Evolutionary conservation across 1,140 invertebrate genomes (phyloP).

Genomic region (Drosophila pandora): DNA sequence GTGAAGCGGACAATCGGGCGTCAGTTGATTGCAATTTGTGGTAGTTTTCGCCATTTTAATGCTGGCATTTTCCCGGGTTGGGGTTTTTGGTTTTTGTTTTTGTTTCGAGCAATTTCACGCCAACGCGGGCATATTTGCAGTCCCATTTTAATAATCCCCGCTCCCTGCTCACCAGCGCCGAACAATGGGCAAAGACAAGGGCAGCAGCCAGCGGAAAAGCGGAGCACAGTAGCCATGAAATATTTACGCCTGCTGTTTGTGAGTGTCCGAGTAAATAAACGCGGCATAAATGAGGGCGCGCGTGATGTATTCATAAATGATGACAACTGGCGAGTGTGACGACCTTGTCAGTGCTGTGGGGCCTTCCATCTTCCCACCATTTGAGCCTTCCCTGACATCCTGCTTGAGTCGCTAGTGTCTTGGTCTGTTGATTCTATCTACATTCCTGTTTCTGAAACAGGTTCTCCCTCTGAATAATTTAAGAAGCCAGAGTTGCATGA

Average conservation of each 20-base stretch:
- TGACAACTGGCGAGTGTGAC: slow-evolving; percentile 26
- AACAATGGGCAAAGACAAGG: slow-evolving; percentile 28
- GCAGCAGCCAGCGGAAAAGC: slow-evolving; percentile 6
- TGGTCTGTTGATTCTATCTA: neutral
- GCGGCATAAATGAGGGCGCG: slow-evolving; percentile 59
- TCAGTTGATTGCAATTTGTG: slow-evolving; percentile 43
- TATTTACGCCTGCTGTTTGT: slow-evolving; percentile 44
- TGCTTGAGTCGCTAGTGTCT: neutral
- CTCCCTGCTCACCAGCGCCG: slow-evolving; percentile 17
- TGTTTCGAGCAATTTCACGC: slow-evolving; percentile 45
- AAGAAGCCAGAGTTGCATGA: slow-evolving; percentile 5
- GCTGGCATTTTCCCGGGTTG: neutral
- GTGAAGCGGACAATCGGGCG: slow-evolving; percentile 13
- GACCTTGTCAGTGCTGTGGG: slow-evolving; percentile 42
- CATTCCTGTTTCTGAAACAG: slow-evolving; percentile 9
- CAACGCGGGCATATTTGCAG: slow-evolving; percentile 42
- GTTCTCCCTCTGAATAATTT: slow-evolving; percentile 31
- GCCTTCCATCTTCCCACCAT: neutral
- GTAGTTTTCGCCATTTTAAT: slow-evolving; percentile 30
- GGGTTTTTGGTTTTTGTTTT: slow-evolving; percentile 16
- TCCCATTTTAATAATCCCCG: slow-evolving; percentile 53
- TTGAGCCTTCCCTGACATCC: neutral
- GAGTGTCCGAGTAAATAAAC: slow-evolving; percentile 43
- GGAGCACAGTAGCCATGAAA: slow-evolving; percentile 43
- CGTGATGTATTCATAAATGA: slow-evolving; percentile 52